phyloP scores from a whole-genome alignment of 2,888 invertebrate species.

The Tuberolachnus salignus region DNA sequence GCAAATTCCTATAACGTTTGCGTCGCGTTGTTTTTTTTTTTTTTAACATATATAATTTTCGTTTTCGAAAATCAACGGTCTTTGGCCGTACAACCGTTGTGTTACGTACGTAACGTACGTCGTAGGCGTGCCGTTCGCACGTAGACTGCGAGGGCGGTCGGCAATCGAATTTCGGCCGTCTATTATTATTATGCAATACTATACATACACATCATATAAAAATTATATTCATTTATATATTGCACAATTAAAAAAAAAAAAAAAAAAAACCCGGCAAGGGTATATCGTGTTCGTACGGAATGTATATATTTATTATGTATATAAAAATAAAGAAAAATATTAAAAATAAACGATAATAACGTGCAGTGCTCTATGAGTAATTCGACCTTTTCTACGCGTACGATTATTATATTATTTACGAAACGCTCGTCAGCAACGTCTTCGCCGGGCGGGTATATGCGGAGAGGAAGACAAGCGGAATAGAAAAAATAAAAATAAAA shows the following conservation, averaged over 20 bases:
- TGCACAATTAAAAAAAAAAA: conserved; percentile 25
- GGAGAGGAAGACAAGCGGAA: background rate
- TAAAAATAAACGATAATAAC: background rate
- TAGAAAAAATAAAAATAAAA: background rate
- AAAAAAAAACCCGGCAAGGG: background rate
- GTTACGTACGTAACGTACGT: background rate
- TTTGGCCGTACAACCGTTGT: too few species aligned
- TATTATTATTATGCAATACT: background rate
- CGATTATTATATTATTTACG: background rate
- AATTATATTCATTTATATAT: background rate
- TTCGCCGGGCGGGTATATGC: background rate
- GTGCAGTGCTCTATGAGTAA: background rate
- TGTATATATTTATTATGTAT: background rate
- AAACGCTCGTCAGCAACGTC: background rate
- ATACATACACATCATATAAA: background rate
- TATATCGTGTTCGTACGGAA: conserved; percentile 13
- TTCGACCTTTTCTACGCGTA: conserved; percentile 24
- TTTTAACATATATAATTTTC: too few species aligned
- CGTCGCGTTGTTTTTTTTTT: too few species aligned
- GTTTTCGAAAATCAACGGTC: too few species aligned
- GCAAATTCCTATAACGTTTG: too few species aligned
- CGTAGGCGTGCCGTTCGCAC: background rate
- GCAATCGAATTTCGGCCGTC: conserved; percentile 29
- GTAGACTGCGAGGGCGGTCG: background rate
- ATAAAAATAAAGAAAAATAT: background rate